These are phyloP conservation scores for Uloborus diversus DNA, from an alignment of 1,140 invertebrate species.

Conservation along the genomic window DNA sequence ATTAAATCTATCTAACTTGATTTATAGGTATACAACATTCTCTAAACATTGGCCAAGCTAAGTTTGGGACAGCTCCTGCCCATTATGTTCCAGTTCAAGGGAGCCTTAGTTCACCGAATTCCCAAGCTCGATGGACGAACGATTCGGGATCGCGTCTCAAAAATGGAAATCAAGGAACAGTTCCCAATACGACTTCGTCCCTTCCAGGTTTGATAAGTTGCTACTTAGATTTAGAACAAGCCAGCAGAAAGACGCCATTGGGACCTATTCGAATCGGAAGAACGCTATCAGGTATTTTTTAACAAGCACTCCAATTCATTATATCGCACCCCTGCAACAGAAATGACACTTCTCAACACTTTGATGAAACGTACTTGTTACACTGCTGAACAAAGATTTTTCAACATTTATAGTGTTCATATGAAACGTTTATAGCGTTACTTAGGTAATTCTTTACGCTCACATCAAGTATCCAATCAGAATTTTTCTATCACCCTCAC, in stretches of 20 bases:
- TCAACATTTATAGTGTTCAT: too few species aligned
- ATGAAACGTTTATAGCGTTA: too few species aligned
- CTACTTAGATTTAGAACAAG: conserved; percentile 29
- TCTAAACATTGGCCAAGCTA: conserved; percentile 41
- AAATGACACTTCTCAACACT: too few species aligned
- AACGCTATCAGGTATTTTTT: conserved; percentile 40
- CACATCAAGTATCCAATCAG: too few species aligned
- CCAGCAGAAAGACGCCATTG: background rate
- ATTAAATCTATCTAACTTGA: too few species aligned
- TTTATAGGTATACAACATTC: conserved; percentile 37
- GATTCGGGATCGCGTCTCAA: conserved; percentile 4
- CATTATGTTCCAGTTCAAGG: conserved; percentile 31
- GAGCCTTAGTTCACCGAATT: background rate
- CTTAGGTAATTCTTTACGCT: too few species aligned
- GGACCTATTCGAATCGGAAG: conserved; percentile 42
- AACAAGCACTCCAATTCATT: too few species aligned
- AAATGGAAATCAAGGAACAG: background rate
- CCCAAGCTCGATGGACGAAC: background rate
- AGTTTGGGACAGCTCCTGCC: conserved; percentile 33
- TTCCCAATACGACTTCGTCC: conserved; percentile 36
- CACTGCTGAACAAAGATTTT: too few species aligned
- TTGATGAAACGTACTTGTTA: too few species aligned
- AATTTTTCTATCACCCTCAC: too few species aligned
- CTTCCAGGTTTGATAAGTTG: conserved; percentile 27
- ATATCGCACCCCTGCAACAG: too few species aligned